These are phyloP conservation scores for Conger conger DNA, from an alignment of 2,113 vertebrate species.

Conservation along the genomic window DNA sequence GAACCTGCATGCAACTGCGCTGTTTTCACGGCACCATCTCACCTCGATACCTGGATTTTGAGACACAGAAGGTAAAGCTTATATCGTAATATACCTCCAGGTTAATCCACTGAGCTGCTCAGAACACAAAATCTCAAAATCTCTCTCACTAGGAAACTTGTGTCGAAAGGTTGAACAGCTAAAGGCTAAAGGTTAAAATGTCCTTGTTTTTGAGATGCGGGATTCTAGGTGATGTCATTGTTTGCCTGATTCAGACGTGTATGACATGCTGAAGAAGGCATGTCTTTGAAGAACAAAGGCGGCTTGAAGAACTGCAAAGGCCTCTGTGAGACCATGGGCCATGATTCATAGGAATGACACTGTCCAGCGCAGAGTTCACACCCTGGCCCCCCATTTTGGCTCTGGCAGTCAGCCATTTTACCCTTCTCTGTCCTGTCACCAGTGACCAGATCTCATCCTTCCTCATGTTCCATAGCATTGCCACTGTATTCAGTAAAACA, in stretches of 20 bases:
- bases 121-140: neutral
- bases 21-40: too few relatives aligned
- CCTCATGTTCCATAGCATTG: constrained; percentile 88
- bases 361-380: neutral
- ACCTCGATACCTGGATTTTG: too few relatives aligned
- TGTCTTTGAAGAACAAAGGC: constrained; percentile 60
- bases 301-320: constrained; percentile 15
- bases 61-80: too few relatives aligned
- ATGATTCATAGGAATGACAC: constrained; percentile 42
- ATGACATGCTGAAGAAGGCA: constrained; percentile 54
- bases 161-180: neutral
- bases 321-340: constrained; percentile 43
- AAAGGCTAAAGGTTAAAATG: constrained; percentile 29
- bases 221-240: constrained; percentile 39
- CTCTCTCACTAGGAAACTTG: too few relatives aligned
- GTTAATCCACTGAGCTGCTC: neutral
- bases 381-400: neutral
- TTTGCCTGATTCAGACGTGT: neutral
- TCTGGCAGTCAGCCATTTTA: neutral
- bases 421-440: neutral
- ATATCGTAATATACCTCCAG: neutral
- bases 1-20: neutral
- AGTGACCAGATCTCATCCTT: constrained; percentile 73
- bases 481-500: constrained; percentile 73
- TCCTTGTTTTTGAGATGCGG: constrained; percentile 26